phyloP scores from a whole-genome alignment of 2,797 vertebrate genomes.

The Prionace glauca region DNA sequence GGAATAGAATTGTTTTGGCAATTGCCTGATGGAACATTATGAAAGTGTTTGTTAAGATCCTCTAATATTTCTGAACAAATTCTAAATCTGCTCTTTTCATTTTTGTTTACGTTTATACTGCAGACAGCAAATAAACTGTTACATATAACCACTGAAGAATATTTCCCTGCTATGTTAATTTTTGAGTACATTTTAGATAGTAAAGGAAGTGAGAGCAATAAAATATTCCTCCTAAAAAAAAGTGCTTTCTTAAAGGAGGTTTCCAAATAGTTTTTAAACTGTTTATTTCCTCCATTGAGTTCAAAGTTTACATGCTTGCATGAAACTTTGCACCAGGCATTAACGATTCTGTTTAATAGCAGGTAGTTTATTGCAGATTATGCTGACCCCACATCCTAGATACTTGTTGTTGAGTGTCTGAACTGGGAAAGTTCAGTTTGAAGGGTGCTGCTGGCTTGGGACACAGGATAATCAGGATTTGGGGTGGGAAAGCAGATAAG shows the following conservation, averaged over 20 bases:
- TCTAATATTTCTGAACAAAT: background rate
- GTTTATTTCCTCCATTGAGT: background rate
- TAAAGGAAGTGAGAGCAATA: background rate
- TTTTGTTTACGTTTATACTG: background rate
- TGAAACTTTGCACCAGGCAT: background rate
- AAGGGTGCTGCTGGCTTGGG: background rate
- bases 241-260: background rate
- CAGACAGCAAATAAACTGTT: background rate
- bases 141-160: background rate
- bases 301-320: background rate
- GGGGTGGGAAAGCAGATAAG: background rate
- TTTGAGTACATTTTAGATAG: background rate
- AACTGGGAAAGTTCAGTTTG: background rate
- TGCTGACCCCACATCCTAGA: background rate
- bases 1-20: background rate
- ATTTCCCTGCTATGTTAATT: background rate
- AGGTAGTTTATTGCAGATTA: background rate
- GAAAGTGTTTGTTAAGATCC: background rate
- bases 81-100: background rate
- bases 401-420: background rate
- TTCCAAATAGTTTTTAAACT: background rate
- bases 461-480: background rate
- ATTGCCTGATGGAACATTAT: background rate
- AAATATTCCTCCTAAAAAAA: background rate
- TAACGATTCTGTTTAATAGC: background rate